These are phyloP conservation scores for Tachysurus vachellii DNA, from an alignment of 2,113 vertebrate species.

Conservation along the genomic window DNA sequence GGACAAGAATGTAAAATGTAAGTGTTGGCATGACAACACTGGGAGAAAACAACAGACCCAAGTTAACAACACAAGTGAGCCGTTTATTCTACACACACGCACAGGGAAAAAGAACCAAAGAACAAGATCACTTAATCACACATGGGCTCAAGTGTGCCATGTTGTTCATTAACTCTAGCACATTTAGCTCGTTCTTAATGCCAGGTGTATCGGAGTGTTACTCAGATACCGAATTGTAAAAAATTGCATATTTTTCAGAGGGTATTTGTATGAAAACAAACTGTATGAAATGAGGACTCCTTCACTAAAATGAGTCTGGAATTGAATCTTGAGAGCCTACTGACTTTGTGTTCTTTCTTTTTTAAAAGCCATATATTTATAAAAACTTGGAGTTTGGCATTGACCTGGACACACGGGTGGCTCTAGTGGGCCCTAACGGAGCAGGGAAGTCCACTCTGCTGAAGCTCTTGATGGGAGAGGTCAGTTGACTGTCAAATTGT, in stretches of 20 bases:
- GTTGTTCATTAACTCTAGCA: not conserved
- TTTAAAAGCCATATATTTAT: conserved; percentile 88
- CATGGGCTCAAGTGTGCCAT: not conserved
- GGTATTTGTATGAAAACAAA: not conserved
- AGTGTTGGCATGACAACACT: not conserved
- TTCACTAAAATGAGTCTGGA: not conserved
- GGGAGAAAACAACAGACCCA: not conserved
- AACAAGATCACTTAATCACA: not conserved
- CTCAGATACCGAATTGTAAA: not conserved
- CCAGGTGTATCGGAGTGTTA: not conserved
- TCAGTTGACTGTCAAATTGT: conserved; percentile 53
- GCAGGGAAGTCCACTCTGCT: conserved; percentile 95
- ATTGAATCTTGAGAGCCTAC: not conserved
- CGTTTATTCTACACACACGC: not conserved
- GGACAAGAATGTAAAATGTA: not conserved
- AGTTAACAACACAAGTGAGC: not conserved
- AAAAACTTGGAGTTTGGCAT: conserved; percentile 96
- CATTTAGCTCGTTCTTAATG: not conserved
- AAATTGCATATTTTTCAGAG: not conserved
- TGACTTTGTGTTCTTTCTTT: conserved; percentile 7
- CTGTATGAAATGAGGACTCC: not conserved
- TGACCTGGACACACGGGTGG: conserved; percentile 94
- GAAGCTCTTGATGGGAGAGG: conserved; percentile 96
- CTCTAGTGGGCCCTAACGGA: conserved; percentile 95
- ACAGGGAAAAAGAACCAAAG: too few species aligned